Conservation (phyloP, 2,888 invertebrate genomes). For the Pachliopta kotzebuea region DNA sequence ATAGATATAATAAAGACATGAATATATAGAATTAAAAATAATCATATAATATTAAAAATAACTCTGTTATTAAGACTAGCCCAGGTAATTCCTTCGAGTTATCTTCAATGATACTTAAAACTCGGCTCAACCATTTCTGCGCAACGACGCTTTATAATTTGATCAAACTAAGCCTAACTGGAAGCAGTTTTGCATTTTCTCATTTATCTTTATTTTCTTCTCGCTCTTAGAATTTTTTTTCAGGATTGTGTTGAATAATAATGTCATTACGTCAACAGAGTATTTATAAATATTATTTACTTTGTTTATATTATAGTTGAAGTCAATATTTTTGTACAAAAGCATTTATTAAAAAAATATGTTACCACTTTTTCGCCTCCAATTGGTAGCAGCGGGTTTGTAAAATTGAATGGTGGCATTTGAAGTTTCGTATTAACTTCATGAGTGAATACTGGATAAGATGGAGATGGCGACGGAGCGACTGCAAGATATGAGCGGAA, state of each 20-base stretch:
- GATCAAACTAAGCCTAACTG: background rate
- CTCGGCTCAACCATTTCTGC: too few species aligned
- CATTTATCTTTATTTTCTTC: background rate
- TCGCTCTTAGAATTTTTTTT: background rate
- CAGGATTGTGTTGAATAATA: background rate
- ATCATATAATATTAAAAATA: too few species aligned
- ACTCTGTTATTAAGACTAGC: too few species aligned
- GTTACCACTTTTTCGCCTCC: slow-evolving; percentile 88
- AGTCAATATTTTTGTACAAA: background rate
- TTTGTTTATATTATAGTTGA: background rate
- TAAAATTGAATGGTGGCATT: slow-evolving; percentile 92
- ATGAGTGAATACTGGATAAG: slow-evolving; percentile 86
- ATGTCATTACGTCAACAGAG: background rate
- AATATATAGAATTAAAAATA: too few species aligned
- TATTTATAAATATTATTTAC: background rate
- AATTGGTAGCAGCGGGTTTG: slow-evolving; percentile 86
- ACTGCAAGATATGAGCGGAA: slow-evolving; percentile 92
- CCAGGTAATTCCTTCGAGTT: too few species aligned
- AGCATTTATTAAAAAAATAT: slow-evolving; percentile 29
- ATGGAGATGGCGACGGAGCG: slow-evolving; percentile 87
- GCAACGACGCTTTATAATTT: too few species aligned
- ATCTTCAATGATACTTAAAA: too few species aligned
- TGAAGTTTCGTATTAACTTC: slow-evolving; percentile 92
- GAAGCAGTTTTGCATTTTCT: background rate
- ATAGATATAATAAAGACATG: too few species aligned